Conservation (phyloP, 1,140 invertebrate genomes). For the Tetramorium alpestre region DNA sequence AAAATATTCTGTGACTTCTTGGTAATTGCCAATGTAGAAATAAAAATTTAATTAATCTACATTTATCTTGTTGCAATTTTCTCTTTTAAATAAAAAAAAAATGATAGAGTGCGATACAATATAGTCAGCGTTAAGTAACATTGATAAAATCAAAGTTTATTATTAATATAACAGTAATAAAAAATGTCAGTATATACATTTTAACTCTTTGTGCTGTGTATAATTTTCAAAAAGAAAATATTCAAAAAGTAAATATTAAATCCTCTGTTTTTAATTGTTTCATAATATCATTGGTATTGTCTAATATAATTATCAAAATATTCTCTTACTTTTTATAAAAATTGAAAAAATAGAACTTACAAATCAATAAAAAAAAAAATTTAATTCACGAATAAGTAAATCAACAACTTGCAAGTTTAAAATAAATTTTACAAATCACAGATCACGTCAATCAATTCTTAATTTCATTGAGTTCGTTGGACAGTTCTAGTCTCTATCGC, state of each 20-base stretch:
- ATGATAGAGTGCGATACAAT: neutral
- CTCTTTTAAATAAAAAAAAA: neutral
- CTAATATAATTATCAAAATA: neutral
- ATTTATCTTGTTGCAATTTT: neutral
- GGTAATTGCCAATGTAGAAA: neutral
- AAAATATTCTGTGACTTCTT: neutral
- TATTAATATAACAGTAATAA: neutral
- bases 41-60: neutral
- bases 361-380: neutral
- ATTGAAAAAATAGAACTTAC: neutral
- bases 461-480: neutral
- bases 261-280: neutral
- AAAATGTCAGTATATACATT: neutral
- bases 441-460: neutral
- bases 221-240: neutral
- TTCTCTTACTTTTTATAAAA: neutral
- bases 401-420: neutral
- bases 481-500: neutral
- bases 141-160: neutral
- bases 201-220: neutral
- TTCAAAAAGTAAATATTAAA: neutral
- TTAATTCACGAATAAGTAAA: neutral
- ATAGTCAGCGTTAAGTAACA: neutral
- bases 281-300: neutral
- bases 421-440: neutral